Evolutionary conservation across 2,888 invertebrate species (phyloP), one percentile per base, ranked within the genome.

Genomic region (Cheilosia scutellata): DNA sequence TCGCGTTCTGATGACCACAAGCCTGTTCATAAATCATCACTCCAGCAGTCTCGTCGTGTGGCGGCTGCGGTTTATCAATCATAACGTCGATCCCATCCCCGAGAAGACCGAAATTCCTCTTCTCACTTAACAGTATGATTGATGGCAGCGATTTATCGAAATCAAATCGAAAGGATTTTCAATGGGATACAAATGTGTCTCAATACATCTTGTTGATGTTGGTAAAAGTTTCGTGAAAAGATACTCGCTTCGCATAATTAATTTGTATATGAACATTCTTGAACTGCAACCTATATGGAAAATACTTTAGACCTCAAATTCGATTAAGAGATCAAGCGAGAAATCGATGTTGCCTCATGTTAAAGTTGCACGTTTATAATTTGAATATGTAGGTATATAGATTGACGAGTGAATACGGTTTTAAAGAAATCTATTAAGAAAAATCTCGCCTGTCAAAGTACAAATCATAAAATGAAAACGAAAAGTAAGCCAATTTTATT

Each of bases 71-170:
- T 82, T 82, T 86, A 86, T 86, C 86, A 86, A 86, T 86, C 86
- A 86, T 86, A 86, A 86, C 86, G 82, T 88, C 87, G 87, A 87
- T 86, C 87, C 60, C 70, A 75, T 80, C 79, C 62, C 77, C 78
- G 70, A 82, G 82, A 86, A 82, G 78, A 86, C 78, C 66, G 74
- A 82, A 88, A 88, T 87, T 88, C 88, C 82, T 88, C 86, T 88
- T 88, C 87, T 88, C 88, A 88, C 88, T 88, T 88, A 88, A 88
- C 78, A 80, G 57, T 63, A 83, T 88, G 88, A 88, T 88, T 88
- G 88, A 88, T 88, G 84, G 88, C 82, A 75, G 84, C 88, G 88
- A 88, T 88, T 87, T 88, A 86, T 88, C 87, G 87, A 87, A 87
- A 83, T 88, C 87, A 87, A 87, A 87, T 86, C 78, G 82, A 84